Conservation (phyloP, 2,888 invertebrate species). For the Cephus runcator region DNA sequence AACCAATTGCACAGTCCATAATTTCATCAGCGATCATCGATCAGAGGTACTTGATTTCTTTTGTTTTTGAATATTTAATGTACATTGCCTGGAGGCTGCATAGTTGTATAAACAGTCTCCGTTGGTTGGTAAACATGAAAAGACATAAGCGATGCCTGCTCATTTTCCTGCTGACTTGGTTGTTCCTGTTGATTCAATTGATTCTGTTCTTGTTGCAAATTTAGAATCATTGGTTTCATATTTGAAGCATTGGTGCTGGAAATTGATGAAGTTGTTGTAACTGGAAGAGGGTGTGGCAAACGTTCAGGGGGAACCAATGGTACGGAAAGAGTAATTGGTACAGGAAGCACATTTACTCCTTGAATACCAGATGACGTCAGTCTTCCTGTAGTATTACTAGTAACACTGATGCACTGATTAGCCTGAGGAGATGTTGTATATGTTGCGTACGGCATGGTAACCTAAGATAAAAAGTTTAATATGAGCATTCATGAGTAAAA, state of each 20-base stretch:
- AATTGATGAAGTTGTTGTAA: slow-evolving; percentile 30
- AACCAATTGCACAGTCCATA: no score
- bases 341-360: slow-evolving; percentile 50
- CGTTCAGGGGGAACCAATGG: slow-evolving; percentile 54
- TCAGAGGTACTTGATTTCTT: no score
- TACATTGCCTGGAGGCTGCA: slow-evolving; percentile 43
- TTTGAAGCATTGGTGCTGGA: slow-evolving; percentile 32
- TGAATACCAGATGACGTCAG: slow-evolving; percentile 35
- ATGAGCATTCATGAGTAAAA: no score
- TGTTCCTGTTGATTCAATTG: slow-evolving; percentile 28
- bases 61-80: slow-evolving; percentile 38
- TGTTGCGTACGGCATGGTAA: no score
- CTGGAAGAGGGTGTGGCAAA: slow-evolving; percentile 49
- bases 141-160: slow-evolving; percentile 43
- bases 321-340: slow-evolving; percentile 53
- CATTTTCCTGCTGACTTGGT: slow-evolving; percentile 37
- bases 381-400: not conserved
- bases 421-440: no score
- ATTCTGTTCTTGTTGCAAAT: slow-evolving; percentile 28
- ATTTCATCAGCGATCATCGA: no score
- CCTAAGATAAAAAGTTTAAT: no score
- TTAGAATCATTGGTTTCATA: slow-evolving; percentile 3
- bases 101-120: slow-evolving; percentile 51
- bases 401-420: not conserved
- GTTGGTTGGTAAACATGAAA: slow-evolving; percentile 54